Conservation (phyloP, 2,888 invertebrate genomes). For the Diaphora mendica region DNA sequence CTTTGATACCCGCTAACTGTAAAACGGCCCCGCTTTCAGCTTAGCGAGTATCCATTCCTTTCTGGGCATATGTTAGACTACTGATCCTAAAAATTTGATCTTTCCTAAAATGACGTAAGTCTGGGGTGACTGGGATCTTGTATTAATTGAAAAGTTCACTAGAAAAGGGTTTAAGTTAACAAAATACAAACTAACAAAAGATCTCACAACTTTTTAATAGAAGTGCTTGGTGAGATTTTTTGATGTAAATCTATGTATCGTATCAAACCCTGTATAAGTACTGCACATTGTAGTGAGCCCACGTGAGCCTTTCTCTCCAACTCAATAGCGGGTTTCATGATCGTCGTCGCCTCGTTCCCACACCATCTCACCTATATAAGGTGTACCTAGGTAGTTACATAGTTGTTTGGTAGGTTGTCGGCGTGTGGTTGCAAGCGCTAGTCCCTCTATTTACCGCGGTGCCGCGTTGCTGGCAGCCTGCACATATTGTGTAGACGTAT, state of each 20-base stretch:
- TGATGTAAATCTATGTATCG: constrained; percentile 11
- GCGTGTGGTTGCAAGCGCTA: constrained; percentile 54
- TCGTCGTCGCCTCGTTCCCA: constrained; percentile 63
- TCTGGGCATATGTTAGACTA: too few relatives aligned
- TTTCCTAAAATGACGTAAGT: too few relatives aligned
- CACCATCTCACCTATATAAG: constrained; percentile 52
- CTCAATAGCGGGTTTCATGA: constrained; percentile 63
- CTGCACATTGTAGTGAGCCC: constrained; percentile 47
- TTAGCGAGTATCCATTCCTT: too few relatives aligned
- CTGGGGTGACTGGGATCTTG: too few relatives aligned
- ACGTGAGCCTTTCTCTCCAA: constrained; percentile 54
- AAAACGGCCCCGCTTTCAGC: too few relatives aligned
- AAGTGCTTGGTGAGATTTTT: too few relatives aligned
- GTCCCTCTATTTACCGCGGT: constrained; percentile 64
- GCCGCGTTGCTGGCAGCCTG: constrained; percentile 62
- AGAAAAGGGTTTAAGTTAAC: too few relatives aligned
- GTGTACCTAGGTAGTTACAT: constrained; percentile 44
- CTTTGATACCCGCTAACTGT: too few relatives aligned
- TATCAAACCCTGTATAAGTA: constrained; percentile 37
- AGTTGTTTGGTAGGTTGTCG: constrained; percentile 45
- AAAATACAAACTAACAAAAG: too few relatives aligned
- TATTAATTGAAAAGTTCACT: too few relatives aligned
- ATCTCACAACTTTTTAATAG: neutral
- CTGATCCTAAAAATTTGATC: too few relatives aligned
- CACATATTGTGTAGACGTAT: constrained; percentile 60